These are phyloP conservation scores for Patella pellucida DNA, from an alignment of 2,888 invertebrate species.

Conservation along the genomic window DNA sequence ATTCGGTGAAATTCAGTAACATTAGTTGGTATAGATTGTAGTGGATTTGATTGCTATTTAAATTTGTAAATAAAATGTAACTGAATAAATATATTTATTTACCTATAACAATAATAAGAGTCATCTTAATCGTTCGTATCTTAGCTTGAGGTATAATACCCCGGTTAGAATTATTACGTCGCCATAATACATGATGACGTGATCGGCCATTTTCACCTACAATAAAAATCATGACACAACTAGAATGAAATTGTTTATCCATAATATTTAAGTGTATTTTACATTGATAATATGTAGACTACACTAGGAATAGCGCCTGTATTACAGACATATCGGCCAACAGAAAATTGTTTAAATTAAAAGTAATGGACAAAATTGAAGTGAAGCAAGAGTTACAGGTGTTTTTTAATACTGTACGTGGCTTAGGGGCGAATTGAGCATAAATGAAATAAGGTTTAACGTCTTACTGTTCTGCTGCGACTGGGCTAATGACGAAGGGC, in stretches of 20 bases:
- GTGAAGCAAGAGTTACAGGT: background rate
- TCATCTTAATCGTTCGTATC: slow-evolving; percentile 69
- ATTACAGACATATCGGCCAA: background rate
- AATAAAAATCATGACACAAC: background rate
- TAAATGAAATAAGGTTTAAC: too few relatives aligned
- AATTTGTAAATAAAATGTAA: too few relatives aligned
- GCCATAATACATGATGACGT: background rate
- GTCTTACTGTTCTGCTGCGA: too few relatives aligned
- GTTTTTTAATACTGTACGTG: too few relatives aligned
- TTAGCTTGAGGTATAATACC: slow-evolving; percentile 68
- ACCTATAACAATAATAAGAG: slow-evolving; percentile 68
- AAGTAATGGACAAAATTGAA: background rate
- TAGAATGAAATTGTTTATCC: too few relatives aligned
- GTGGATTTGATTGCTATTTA: too few relatives aligned
- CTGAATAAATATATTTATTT: slow-evolving; percentile 24
- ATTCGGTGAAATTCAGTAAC: too few relatives aligned
- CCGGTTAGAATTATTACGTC: slow-evolving; percentile 27
- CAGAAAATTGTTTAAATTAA: background rate
- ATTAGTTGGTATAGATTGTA: too few relatives aligned
- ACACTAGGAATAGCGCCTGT: background rate
- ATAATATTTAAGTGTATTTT: too few relatives aligned
- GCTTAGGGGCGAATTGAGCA: too few relatives aligned
- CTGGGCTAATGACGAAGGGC: too few relatives aligned
- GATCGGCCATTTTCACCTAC: background rate
- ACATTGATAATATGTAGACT: slow-evolving; percentile 16